Base-by-base conservation (phyloP, 2,113 vertebrate genomes). In the Coreoperca whiteheadi region DNA sequence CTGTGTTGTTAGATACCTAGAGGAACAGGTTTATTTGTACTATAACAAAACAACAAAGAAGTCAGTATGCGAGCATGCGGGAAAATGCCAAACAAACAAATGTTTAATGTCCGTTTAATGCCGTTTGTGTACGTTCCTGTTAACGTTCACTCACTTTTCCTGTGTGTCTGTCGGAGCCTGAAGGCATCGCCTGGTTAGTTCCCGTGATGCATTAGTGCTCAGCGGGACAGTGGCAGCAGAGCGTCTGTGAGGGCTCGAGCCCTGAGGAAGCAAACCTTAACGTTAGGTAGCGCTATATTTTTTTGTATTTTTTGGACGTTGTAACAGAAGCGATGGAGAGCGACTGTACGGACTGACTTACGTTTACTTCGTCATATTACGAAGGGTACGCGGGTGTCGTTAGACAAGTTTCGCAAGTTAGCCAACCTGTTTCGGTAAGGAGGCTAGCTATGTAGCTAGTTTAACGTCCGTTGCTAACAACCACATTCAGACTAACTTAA, bases 131-230 rank as follows among this genome's bases (percentile, higher is more conserved):
- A 4, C 61, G 21, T 64, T 12, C 3, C 23, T 8, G 6, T 12
- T n/a, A 3, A 15, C 6, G 10, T 0, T 14, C 0, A 1, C 0
- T 4, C 2, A 25, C 3, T 4, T 75, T 56, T 73, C 2, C 83
- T 2, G 15, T 8, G 14, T 71, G 83, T 66, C 2, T 14, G 8
- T 0, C 0, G 4, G 28, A 50, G 1, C 39, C 0, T 72, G 87
- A 92, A 92, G 1, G 80, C 67, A 72, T 23, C 91, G 34, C 11
- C 0, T 1, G 14, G 65, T 2, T 11, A 4, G 37, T 51, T 87
- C 92, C 92, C 92, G 88, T 89, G 74, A 91, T 91, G 91, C 92
- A 90, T 16, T 28, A 2, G 28, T 34, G 16, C 5, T 73, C 65
- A 70, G 75, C 70, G 41, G 51, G 16, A 20, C 2, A 2, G 53